Percentiles rank a stretch among this genome's conserved stretches.
Conservation (phyloP, 2,888 invertebrate species). For the Stegana nigrithorax region DNA sequence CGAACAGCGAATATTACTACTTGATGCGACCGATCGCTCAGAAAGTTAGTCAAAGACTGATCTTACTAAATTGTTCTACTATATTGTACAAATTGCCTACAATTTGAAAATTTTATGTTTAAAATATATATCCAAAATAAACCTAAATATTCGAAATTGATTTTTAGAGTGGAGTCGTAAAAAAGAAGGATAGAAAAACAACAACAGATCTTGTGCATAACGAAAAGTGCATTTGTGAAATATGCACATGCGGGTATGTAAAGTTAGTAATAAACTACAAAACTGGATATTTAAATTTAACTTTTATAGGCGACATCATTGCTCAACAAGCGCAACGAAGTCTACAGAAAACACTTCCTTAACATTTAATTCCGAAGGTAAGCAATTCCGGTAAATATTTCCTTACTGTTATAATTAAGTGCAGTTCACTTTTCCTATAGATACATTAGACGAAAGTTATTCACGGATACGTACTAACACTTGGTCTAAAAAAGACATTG, state of each 20-base stretch:
- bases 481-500: conserved; percentile 61
- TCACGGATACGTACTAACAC: conserved; percentile 61
- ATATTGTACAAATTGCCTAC: too few relatives aligned
- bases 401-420: neutral
- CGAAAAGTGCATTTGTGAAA: conserved; percentile 89
- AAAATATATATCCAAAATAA: conserved; percentile 1
- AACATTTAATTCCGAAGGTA: conserved; percentile 37
- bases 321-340: conserved; percentile 73
- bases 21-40: too few relatives aligned
- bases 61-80: too few relatives aligned
- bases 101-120: too few relatives aligned
- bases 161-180: conserved; percentile 59
- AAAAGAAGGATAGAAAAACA: conserved; percentile 60
- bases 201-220: conserved; percentile 70
- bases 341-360: conserved; percentile 42
- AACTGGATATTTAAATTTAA: neutral
- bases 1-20: too few relatives aligned
- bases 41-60: too few relatives aligned
- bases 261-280: neutral
- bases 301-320: conserved; percentile 82
- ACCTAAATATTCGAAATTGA: neutral
- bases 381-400: neutral
- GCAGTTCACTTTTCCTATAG: conserved; percentile 38
- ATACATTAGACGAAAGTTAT: conserved; percentile 53
- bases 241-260: conserved; percentile 91